Conservation (phyloP, 53 echinoderm and acorn worm genomes). For the Arbacia lixula region DNA sequence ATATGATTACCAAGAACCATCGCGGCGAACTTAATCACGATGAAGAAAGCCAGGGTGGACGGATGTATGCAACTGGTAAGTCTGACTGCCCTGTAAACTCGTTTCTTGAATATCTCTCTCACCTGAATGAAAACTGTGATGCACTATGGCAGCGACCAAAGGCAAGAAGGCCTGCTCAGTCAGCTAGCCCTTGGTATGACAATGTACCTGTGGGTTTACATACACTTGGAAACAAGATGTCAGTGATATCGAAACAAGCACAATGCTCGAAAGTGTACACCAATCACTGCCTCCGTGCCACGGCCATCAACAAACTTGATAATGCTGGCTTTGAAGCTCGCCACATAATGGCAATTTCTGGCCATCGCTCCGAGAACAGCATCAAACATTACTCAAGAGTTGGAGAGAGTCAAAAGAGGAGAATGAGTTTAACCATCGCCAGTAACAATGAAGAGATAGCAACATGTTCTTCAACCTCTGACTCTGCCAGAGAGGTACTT, state of each 20-base stretch:
- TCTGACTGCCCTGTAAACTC: slow-evolving; percentile 39
- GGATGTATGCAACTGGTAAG: slow-evolving; percentile 42
- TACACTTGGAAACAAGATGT: slow-evolving; percentile 41
- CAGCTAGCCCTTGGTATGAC: slow-evolving; percentile 43
- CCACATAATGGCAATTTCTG: no score
- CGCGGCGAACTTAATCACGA: slow-evolving; percentile 1
- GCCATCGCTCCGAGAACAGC: no score
- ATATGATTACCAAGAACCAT: slow-evolving; percentile 45
- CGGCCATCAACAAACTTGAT: slow-evolving; percentile 40
- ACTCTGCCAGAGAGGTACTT: no score
- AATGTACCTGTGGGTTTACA: slow-evolving; percentile 26
- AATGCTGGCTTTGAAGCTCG: slow-evolving; percentile 47
- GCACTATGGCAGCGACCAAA: slow-evolving; percentile 45
- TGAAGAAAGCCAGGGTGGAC: slow-evolving; percentile 39
- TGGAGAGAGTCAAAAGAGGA: no score
- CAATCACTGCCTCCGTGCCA: slow-evolving; percentile 40
- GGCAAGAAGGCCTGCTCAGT: slow-evolving; percentile 36
- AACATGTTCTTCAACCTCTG: no score
- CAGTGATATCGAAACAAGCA: slow-evolving; percentile 35
- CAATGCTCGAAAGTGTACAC: slow-evolving; percentile 32
- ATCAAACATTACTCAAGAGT: no score
- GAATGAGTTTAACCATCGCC: no score
- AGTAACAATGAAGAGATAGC: no score
- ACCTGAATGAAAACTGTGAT: slow-evolving; percentile 35
- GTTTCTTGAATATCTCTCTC: slow-evolving; percentile 25